Evolutionary conservation across 2,888 invertebrate species (phyloP).

Genomic region (Phymatocera aterrima): DNA sequence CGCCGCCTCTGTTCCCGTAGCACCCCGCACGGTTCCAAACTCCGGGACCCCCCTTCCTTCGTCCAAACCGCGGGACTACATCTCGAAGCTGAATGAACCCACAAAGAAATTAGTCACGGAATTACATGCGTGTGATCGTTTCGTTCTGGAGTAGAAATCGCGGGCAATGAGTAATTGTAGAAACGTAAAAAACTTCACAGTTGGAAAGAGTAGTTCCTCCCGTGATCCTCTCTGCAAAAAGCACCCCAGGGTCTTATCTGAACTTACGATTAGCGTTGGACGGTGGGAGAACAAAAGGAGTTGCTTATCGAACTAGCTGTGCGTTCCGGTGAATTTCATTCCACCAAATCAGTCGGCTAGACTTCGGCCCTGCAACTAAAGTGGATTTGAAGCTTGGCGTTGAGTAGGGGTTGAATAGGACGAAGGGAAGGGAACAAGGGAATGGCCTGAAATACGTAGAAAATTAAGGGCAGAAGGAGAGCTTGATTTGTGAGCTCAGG

Average conservation of each 20-base stretch:
- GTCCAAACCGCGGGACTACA: not conserved
- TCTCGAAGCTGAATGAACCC: slow-evolving; percentile 25
- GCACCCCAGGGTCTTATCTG: too few species aligned
- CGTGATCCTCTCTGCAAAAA: not conserved
- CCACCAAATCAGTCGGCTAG: not conserved
- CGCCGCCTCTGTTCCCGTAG: slow-evolving; percentile 51
- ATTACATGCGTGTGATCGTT: not conserved
- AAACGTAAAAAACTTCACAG: too few species aligned
- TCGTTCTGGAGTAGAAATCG: not conserved
- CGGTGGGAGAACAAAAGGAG: not conserved
- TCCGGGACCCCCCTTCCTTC: not conserved
- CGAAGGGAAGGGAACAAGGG: not conserved
- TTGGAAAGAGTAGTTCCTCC: not conserved
- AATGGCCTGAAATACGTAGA: slow-evolving; percentile 24
- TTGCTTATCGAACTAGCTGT: slow-evolving; percentile 6
- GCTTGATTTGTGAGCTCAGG: slow-evolving; percentile 40
- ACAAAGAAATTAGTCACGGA: not conserved
- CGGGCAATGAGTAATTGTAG: not conserved
- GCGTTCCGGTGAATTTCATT: not conserved
- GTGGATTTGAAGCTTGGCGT: not conserved
- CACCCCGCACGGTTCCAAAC: slow-evolving; percentile 24
- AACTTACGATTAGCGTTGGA: too few species aligned
- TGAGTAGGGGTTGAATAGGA: not conserved
- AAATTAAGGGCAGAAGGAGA: slow-evolving; percentile 24
- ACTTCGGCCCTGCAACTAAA: slow-evolving; percentile 12